Percentiles rank a stretch among this genome's conserved stretches.
Conservation (phyloP, 2,888 invertebrate species). For the Hermaeophaga mercurialis region DNA sequence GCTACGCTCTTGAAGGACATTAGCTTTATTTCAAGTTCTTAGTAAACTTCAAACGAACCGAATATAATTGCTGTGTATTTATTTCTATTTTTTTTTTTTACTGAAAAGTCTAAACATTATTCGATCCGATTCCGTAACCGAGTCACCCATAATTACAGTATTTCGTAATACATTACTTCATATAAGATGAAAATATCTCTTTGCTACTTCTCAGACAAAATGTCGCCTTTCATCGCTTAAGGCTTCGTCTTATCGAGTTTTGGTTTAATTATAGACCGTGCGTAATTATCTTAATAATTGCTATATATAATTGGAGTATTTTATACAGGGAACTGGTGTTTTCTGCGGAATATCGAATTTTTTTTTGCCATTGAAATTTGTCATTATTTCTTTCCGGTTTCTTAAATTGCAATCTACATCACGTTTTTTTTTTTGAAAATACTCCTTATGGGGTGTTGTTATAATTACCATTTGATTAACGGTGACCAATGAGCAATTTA, state of each 20-base stretch:
- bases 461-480: no score
- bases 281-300: not conserved
- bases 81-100: not conserved
- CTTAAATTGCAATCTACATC: no score
- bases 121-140: not conserved
- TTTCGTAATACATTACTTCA: conserved; percentile 1
- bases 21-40: not conserved
- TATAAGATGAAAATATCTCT: not conserved
- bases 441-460: no score
- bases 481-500: no score
- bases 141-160: not conserved
- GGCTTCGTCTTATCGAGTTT: conserved; percentile 6
- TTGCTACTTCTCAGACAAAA: conserved; percentile 2
- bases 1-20: no score
- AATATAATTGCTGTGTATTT: not conserved
- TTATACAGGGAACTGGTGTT: no score
- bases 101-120: not conserved
- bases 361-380: no score
- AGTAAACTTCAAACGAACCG: not conserved
- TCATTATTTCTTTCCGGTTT: no score
- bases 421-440: no score
- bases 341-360: no score
- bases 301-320: no score
- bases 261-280: not conserved
- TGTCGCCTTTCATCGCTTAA: conserved; percentile 14